These are phyloP conservation scores for Hecatera dysodea DNA, from an alignment of 2,888 invertebrate species.

Conservation along the genomic window DNA sequence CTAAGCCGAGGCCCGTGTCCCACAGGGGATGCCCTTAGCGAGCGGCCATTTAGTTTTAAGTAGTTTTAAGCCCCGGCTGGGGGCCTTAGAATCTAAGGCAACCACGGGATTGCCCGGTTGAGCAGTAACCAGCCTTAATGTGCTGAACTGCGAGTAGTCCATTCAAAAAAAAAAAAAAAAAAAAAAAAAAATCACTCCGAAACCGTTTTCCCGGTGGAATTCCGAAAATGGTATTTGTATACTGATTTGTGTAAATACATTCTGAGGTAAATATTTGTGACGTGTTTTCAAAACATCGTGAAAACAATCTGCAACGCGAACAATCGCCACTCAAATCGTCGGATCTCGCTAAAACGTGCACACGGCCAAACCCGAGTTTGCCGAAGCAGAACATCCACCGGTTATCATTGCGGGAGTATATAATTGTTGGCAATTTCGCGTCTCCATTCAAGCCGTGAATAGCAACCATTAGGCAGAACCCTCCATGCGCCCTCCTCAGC, in stretches of 20 bases:
- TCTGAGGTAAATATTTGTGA: not conserved
- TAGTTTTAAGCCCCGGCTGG: too few relatives aligned
- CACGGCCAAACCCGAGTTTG: constrained; percentile 78
- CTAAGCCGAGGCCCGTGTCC: too few relatives aligned
- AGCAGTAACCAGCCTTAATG: too few relatives aligned
- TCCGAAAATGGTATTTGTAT: constrained; percentile 16
- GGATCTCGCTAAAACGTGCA: constrained; percentile 63
- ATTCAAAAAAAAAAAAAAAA: too few relatives aligned
- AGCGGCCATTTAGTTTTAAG: too few relatives aligned
- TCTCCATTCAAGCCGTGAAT: constrained; percentile 89
- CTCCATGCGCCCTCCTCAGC: constrained; percentile 86
- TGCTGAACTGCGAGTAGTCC: too few relatives aligned
- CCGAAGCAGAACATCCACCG: constrained; percentile 81
- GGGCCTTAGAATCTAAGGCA: too few relatives aligned
- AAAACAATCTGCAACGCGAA: constrained; percentile 19
- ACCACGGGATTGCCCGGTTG: too few relatives aligned
- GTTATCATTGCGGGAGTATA: constrained; percentile 90
- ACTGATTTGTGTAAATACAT: not conserved
- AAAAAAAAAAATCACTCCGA: too few relatives aligned
- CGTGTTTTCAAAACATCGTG: constrained; percentile 3
- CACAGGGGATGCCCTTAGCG: too few relatives aligned
- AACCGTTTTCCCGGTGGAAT: constrained; percentile 46
- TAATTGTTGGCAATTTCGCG: constrained; percentile 90
- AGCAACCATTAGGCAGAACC: constrained; percentile 88
- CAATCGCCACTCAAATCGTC: constrained; percentile 44